Base-by-base conservation (phyloP, 2,888 invertebrate genomes). In the Allolobophora icterica region DNA sequence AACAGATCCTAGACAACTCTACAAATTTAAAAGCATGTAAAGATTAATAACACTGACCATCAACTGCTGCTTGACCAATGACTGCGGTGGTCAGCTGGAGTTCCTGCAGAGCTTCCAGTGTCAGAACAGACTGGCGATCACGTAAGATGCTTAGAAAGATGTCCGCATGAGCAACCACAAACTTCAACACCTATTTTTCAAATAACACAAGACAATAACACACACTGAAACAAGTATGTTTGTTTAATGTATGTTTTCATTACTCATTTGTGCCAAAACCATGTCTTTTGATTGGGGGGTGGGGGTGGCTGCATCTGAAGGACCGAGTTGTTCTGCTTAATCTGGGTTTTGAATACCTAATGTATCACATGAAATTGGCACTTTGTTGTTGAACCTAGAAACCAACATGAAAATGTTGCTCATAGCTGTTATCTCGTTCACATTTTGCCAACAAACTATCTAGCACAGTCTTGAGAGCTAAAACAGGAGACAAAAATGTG, bases 151-250 rank as follows among this genome's bases (percentile, higher is more conserved):
- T 96, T 94, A 97, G 97, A 91, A 98, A 96, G 91, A 97, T 97
- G 94, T 98, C 98, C 90, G 97, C 96, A 95, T 98, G 98, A 91
- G 97, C 97, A 90, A 98, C 96, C 89, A 98, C 95, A 93, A 98
- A 97, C 93, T 97, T 97, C 94, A 97, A 96, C 90, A 98, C 95
- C 95, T 96, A 89, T 42, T 89, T 89, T 34, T 89, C 35, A 40
- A 89, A 93, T 35, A 90, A 90, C 89, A 21, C 71, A 71, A n/a
- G n/a, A 71, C n/a, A n/a, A n/a, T 4, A 71, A 30, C 83, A 35
- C n/a, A 89, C 40, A 40, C 19, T 84, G n/a, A 30, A 45, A 58
- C 58, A 52, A 90, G 35, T 35, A 21, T 52, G 38, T 34, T 40
- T 89, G 19, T 34, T 24, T 19, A n/a, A 33, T 33, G 5, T 30